Base-by-base conservation (phyloP, 2,113 vertebrate genomes). In the Chaetodon auriga region DNA sequence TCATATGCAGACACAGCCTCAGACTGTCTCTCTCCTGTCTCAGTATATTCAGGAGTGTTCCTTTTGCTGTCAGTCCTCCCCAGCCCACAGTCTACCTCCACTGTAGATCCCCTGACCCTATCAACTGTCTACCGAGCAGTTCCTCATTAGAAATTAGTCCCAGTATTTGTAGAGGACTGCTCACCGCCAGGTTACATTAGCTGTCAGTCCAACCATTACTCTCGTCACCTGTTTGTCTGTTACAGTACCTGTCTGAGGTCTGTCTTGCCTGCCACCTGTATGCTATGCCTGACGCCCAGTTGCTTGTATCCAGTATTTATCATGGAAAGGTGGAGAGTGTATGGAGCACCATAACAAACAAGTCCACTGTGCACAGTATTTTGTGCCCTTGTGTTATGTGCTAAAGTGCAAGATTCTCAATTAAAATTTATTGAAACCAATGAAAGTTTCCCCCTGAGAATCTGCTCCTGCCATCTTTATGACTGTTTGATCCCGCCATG, bases 141-240 rank as follows among this genome's bases (percentile, higher is more conserved):
- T 75, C 65, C 77, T 84, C 68, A 82, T 51, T 80, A 80, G 68
- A 75, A 86, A 87, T 90, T 81, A 84, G 80, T 84, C n/a, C 54
- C 16, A 61, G 57, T 80, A 69, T 78, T 66, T 77, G 72, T 71
- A 49, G 63, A 73, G 21, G 51, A 13, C 66, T 79, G 64, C n/a
- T 75, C 49, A 23, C 54, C 72, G 64, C 53, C 68, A 75, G 71
- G 71, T 57, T 30, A 41, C 4, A 48, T 36, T 81, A 54, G 45
- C 65, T 54, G 48, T 83, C 81, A 48, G 25, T 54, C 49, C 25
- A 25, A 38, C 25, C 69, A 79, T 57, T 78, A 46, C 49, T 86
- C 64, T 76, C 60, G n/a, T 73, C 76, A 68, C 41, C 11, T 6
- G 54, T 81, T 73, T 72, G 69, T 30, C 49, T 53, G 73, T 80